Conservation (phyloP, 2,113 vertebrate species). For the Ictalurus punctatus region DNA sequence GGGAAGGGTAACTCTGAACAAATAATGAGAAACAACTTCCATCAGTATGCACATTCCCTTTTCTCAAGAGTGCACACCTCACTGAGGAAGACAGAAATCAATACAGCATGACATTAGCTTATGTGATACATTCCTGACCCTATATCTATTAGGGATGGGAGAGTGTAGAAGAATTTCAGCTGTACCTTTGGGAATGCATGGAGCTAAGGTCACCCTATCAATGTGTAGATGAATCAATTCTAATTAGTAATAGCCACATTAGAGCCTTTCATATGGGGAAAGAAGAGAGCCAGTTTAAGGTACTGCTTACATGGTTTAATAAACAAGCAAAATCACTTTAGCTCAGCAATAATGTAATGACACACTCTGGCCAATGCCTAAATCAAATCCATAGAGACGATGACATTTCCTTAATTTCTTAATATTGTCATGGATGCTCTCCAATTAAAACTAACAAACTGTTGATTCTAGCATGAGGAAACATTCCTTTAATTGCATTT, state of each 20-base stretch:
- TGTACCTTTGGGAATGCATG: neutral
- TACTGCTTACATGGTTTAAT: constrained; percentile 11
- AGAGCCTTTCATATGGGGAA: neutral
- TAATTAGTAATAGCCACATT: constrained; percentile 32
- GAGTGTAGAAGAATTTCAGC: constrained; percentile 36
- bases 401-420: constrained; percentile 33
- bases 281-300: neutral
- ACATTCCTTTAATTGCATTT: constrained; percentile 73
- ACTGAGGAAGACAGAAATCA: constrained; percentile 44
- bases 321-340: constrained; percentile 31
- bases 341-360: constrained; percentile 18
- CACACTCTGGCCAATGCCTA: constrained; percentile 28
- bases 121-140: constrained; percentile 40
- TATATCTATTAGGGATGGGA: constrained; percentile 28
- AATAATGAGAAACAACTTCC: constrained; percentile 55
- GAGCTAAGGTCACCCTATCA: constrained; percentile 31
- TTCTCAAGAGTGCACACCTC: constrained; percentile 46
- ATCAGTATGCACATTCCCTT: constrained; percentile 38
- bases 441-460: constrained; percentile 44
- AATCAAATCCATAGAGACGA: constrained; percentile 10
- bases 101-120: constrained; percentile 53
- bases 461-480: constrained; percentile 33
- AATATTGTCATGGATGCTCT: constrained; percentile 35
- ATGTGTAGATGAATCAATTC: constrained; percentile 36
- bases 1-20: constrained; percentile 38